phyloP scores from a whole-genome alignment of 1,140 invertebrate species.

The Planococcus citri region DNA sequence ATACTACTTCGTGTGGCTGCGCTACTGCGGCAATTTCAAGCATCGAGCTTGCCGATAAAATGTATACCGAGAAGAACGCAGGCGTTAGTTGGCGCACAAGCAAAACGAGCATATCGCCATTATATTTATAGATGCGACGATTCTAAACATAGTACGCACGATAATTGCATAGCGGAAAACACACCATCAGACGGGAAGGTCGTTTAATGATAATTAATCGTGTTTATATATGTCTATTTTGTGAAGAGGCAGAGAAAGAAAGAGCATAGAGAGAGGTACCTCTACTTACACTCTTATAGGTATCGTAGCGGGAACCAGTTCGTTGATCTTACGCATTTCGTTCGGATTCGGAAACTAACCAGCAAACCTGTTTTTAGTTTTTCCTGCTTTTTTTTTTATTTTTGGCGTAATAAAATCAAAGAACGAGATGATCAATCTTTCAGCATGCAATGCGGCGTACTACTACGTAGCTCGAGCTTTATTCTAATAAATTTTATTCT shows the following conservation, averaged over 20 bases:
- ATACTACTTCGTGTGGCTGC: not conserved
- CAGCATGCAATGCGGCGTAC: not conserved
- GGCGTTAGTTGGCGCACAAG: no score
- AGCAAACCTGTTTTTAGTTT: not conserved
- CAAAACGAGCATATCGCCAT: not conserved
- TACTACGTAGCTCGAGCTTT: no score
- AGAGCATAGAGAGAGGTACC: no score
- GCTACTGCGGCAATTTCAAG: no score
- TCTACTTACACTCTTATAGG: no score
- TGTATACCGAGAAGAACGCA: not conserved
- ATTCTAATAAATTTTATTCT: not conserved
- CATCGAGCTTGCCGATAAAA: not conserved
- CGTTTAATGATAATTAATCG: slow-evolving; percentile 7
- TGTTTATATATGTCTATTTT: slow-evolving; percentile 8
- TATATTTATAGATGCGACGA: not conserved
- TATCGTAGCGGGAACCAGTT: slow-evolving; percentile 5
- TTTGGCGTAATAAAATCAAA: slow-evolving; percentile 7
- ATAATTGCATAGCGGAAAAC: not conserved
- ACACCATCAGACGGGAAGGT: not conserved
- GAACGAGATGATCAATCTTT: slow-evolving; percentile 6
- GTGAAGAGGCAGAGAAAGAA: no score
- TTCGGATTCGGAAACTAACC: not conserved
- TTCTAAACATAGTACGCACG: no score
- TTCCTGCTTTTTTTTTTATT: not conserved
- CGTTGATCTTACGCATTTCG: slow-evolving; percentile 2